phyloP scores from a whole-genome alignment of 1,140 invertebrate genomes.

The Agrilus planipennis region DNA sequence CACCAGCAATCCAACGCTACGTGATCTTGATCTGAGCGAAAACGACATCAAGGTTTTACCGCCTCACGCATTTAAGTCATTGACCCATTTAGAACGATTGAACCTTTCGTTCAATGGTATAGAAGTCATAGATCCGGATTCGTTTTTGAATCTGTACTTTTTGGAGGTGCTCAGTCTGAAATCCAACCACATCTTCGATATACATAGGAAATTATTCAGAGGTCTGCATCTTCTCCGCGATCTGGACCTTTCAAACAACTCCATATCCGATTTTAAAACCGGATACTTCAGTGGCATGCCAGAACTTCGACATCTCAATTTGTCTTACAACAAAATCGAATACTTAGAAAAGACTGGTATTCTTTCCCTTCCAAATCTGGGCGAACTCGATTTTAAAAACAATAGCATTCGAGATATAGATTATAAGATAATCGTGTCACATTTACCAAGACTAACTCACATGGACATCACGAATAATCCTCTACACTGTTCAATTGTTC shows the following conservation, averaged over 20 bases:
- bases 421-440: slow-evolving; percentile 18
- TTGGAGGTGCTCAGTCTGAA: slow-evolving; percentile 24
- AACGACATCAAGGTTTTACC: slow-evolving; percentile 18
- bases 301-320: slow-evolving; percentile 20
- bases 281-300: slow-evolving; percentile 19
- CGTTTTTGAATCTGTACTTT: slow-evolving; percentile 15
- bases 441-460: slow-evolving; percentile 21
- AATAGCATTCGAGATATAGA: slow-evolving; percentile 25
- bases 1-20: slow-evolving; percentile 19
- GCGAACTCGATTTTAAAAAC: slow-evolving; percentile 24
- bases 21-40: slow-evolving; percentile 17
- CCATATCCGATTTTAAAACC: slow-evolving; percentile 17
- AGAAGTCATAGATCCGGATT: slow-evolving; percentile 32
- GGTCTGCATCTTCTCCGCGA: slow-evolving; percentile 15
- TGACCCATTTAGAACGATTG: slow-evolving; percentile 16
- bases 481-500: slow-evolving; percentile 24
- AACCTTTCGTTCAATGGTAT: slow-evolving; percentile 34
- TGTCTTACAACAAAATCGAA: slow-evolving; percentile 20
- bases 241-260: slow-evolving; percentile 20
- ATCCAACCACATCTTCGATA: slow-evolving; percentile 16
- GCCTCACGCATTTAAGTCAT: slow-evolving; percentile 12
- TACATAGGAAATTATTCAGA: slow-evolving; percentile 10
- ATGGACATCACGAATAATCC: slow-evolving; percentile 22
- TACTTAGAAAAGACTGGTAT: slow-evolving; percentile 19
- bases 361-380: slow-evolving; percentile 20